Percentiles rank a stretch among this genome's conserved stretches.
Conservation (phyloP, 2,888 invertebrate species). For the Athalia cordata region DNA sequence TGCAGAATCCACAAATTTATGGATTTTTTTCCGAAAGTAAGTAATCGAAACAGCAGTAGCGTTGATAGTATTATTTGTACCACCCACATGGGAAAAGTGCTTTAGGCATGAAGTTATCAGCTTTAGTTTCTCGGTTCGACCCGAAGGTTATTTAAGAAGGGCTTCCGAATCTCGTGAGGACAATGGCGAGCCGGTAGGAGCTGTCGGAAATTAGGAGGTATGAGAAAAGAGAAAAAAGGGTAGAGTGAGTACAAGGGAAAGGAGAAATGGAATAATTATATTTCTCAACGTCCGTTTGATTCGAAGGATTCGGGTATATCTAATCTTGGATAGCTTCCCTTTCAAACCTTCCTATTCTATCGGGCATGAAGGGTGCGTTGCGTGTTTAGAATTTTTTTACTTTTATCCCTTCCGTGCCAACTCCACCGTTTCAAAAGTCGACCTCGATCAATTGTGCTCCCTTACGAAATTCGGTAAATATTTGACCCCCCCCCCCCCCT, state of each 20-base stretch:
- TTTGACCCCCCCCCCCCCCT: too few relatives aligned
- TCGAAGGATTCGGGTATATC: background rate
- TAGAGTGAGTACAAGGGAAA: background rate
- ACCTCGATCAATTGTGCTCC: too few relatives aligned
- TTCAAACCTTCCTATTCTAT: background rate
- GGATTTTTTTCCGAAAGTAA: background rate
- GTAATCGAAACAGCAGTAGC: background rate
- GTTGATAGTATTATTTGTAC: background rate
- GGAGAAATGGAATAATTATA: slow-evolving; percentile 38
- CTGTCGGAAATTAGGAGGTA: slow-evolving; percentile 34
- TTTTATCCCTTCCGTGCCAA: too few relatives aligned
- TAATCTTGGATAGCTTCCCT: slow-evolving; percentile 7
- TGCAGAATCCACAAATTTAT: background rate
- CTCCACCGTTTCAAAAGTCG: too few relatives aligned
- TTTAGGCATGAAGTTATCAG: slow-evolving; percentile 40
- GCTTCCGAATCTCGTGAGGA: slow-evolving; percentile 4
- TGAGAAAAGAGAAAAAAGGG: slow-evolving; percentile 25
- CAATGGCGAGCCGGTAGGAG: slow-evolving; percentile 16
- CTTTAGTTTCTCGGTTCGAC: slow-evolving; percentile 38
- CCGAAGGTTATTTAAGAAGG: slow-evolving; percentile 34
- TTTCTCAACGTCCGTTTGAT: slow-evolving; percentile 18
- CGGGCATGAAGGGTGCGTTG: too few relatives aligned
- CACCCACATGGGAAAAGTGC: slow-evolving; percentile 6
- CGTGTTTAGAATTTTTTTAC: too few relatives aligned
- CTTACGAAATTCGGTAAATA: background rate